Evolutionary conservation across 1,140 invertebrate species (phyloP).

Genomic region (Bombus vancouverensis): DNA sequence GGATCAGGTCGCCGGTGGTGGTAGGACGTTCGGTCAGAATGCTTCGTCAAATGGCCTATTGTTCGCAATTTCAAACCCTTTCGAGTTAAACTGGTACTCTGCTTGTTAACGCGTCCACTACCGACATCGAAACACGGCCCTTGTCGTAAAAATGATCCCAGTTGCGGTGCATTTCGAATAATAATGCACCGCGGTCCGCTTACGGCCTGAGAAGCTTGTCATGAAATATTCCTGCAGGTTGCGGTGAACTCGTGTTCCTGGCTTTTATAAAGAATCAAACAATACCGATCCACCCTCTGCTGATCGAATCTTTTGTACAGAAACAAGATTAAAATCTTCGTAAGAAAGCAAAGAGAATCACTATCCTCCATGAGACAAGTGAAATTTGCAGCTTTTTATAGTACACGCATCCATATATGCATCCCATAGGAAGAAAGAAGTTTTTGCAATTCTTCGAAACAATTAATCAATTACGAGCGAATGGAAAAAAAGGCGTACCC

Average conservation of each 20-base stretch:
- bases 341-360: not conserved
- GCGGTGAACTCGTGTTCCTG: not conserved
- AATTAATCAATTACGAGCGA: not conserved
- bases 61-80: constrained; percentile 41
- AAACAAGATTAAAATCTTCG: not conserved
- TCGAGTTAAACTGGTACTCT: not conserved
- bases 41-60: constrained; percentile 57
- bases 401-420: not conserved
- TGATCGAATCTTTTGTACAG: not conserved
- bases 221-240: not conserved
- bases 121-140: not conserved
- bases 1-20: constrained; percentile 12
- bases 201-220: not conserved
- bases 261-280: not conserved
- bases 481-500: not conserved
- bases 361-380: not conserved
- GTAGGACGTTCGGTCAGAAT: not conserved
- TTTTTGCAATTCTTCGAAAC: not conserved
- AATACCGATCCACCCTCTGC: not conserved
- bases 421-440: not conserved
- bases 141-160: not conserved
- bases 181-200: not conserved
- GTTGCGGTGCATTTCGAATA: not conserved
- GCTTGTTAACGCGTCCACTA: constrained; percentile 16
- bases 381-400: not conserved